Conservation (phyloP, 2,797 vertebrate species). For the Urosaurus nigricauda region DNA sequence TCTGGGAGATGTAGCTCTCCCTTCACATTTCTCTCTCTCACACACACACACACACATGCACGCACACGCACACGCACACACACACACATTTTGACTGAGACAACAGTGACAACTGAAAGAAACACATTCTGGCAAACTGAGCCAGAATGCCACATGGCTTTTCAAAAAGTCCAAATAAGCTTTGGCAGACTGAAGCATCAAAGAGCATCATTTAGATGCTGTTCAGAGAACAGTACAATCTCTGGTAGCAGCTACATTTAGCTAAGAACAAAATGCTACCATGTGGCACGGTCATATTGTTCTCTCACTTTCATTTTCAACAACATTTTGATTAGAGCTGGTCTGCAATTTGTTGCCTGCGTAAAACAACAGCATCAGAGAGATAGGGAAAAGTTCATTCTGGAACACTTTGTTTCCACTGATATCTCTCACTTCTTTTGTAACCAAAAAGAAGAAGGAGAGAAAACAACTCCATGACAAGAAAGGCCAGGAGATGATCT, state of each 20-base stretch:
- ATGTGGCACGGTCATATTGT: constrained; percentile 25
- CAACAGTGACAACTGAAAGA: neutral
- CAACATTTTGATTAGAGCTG: constrained; percentile 43
- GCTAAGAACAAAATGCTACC: constrained; percentile 49
- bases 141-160: constrained; percentile 22
- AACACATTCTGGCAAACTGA: neutral
- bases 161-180: constrained; percentile 5
- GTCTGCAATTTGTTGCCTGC: constrained; percentile 15
- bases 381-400: constrained; percentile 15
- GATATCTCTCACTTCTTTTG: neutral
- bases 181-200: constrained; percentile 39
- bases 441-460: neutral
- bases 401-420: constrained; percentile 15
- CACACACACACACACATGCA: too few relatives aligned
- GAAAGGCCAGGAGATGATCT: neutral
- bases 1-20: too few relatives aligned
- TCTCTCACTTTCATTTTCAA: constrained; percentile 40
- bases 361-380: constrained; percentile 11
- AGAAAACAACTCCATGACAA: neutral
- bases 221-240: constrained; percentile 47
- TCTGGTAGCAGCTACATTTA: constrained; percentile 26
- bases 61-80: too few relatives aligned
- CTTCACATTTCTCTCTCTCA: too few relatives aligned
- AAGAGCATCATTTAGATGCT: constrained; percentile 25
- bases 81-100: too few relatives aligned